These are phyloP conservation scores for Drosophila repleta DNA, from an alignment of 1,140 invertebrate genomes.

Conservation along the genomic window DNA sequence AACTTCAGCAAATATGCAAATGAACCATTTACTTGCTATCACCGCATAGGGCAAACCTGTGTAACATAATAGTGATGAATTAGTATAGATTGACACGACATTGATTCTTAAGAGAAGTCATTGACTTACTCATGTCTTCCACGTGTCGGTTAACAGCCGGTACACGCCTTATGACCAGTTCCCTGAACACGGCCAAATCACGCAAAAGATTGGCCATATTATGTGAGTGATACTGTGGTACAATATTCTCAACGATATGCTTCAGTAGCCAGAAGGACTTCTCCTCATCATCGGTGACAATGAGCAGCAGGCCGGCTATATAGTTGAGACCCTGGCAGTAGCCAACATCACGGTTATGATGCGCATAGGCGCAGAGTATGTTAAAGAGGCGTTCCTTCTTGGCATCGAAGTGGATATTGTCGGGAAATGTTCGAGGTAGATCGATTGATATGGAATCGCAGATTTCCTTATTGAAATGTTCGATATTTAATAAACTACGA, in stretches of 20 bases:
- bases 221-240: slow-evolving; percentile 94
- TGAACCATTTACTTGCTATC: slow-evolving; percentile 96
- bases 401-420: slow-evolving; percentile 95
- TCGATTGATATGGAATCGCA: slow-evolving; percentile 92
- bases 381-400: slow-evolving; percentile 92
- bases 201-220: slow-evolving; percentile 94
- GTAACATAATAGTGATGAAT: background rate
- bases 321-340: slow-evolving; percentile 98
- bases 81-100: no score
- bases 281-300: slow-evolving; percentile 95
- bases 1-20: slow-evolving; percentile 96
- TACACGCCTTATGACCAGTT: slow-evolving; percentile 91
- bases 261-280: slow-evolving; percentile 96
- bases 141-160: slow-evolving; percentile 92
- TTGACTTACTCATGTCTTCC: slow-evolving; percentile 86
- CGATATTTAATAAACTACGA: slow-evolving; percentile 86
- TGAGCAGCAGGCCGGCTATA: slow-evolving; percentile 91
- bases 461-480: slow-evolving; percentile 87
- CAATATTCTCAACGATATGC: slow-evolving; percentile 92
- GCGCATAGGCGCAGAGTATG: slow-evolving; percentile 94
- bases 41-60: slow-evolving; percentile 92
- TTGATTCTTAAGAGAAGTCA: background rate
- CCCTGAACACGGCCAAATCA: slow-evolving; percentile 94
- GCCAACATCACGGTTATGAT: slow-evolving; percentile 93
- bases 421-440: slow-evolving; percentile 95